Conservation (phyloP, 2,797 vertebrate species). For the Synaphobranchus kaupii region DNA sequence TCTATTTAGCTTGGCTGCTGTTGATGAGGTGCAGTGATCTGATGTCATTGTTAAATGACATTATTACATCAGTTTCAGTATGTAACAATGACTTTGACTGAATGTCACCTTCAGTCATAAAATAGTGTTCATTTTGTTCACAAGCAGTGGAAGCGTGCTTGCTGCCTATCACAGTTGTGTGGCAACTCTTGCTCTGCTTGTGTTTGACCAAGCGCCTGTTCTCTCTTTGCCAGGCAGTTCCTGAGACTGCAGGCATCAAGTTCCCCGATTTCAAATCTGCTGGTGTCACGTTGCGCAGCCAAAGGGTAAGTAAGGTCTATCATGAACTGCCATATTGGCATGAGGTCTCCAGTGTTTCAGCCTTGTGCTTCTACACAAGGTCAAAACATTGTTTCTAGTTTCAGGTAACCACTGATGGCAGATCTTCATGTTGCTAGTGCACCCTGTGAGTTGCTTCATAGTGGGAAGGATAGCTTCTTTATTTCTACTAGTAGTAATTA, state of each 20-base stretch:
- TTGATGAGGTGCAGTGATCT: too few relatives aligned
- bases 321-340: neutral
- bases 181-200: neutral
- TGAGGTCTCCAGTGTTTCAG: too few relatives aligned
- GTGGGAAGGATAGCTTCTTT: constrained; percentile 59
- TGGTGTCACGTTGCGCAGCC: constrained; percentile 93
- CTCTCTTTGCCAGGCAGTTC: constrained; percentile 79
- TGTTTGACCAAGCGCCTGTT: constrained; percentile 27
- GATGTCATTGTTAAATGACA: too few relatives aligned
- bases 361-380: too few relatives aligned
- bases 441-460: neutral
- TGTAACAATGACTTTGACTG: too few relatives aligned
- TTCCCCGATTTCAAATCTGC: constrained; percentile 98
- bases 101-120: too few relatives aligned
- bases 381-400: neutral
- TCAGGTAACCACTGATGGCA: neutral
- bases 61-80: too few relatives aligned
- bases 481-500: constrained; percentile 71
- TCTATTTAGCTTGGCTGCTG: too few relatives aligned
- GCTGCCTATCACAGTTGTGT: neutral
- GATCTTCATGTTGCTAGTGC: neutral
- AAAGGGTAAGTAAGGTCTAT: constrained; percentile 84
- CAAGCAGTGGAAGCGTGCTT: too few relatives aligned
- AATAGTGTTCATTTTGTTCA: too few relatives aligned
- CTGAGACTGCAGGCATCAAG: constrained; percentile 97